phyloP scores from a whole-genome alignment of 2,888 invertebrate genomes.

The Ornithoptera priamus region DNA sequence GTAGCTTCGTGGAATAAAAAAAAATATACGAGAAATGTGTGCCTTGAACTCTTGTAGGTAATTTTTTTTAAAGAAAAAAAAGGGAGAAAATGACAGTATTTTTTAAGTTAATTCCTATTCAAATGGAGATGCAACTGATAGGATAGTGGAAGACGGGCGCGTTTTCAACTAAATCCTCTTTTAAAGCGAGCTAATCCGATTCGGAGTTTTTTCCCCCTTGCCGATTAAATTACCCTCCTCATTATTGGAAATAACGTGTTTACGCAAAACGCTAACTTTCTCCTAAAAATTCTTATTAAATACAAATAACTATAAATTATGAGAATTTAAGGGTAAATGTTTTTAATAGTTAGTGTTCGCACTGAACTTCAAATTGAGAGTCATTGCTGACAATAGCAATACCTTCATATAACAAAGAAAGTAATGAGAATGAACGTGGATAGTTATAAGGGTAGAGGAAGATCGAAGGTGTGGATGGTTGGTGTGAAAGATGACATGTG shows the following conservation, averaged over 20 bases:
- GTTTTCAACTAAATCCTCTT: slow-evolving; percentile 31
- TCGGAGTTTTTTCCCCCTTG: slow-evolving; percentile 34
- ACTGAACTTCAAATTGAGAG: background rate
- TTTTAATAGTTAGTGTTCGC: background rate
- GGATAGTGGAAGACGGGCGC: slow-evolving; percentile 25
- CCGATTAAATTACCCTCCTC: slow-evolving; percentile 35
- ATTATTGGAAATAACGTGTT: slow-evolving; percentile 31
- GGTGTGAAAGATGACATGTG: no score
- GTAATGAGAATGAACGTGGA: no score
- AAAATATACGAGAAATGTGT: slow-evolving; percentile 1
- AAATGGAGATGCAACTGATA: slow-evolving; percentile 31
- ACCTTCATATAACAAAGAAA: no score
- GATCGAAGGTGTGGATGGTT: no score
- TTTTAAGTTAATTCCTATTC: slow-evolving; percentile 25
- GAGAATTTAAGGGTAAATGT: background rate
- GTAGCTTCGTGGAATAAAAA: background rate
- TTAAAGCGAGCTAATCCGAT: slow-evolving; percentile 39
- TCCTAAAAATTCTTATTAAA: slow-evolving; percentile 9
- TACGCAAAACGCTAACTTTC: slow-evolving; percentile 16
- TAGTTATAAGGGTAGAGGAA: no score
- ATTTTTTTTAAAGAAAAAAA: slow-evolving; percentile 4
- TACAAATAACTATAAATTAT: background rate
- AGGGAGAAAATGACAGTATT: slow-evolving; percentile 3
- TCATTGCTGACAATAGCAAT: no score
- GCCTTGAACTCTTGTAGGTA: slow-evolving; percentile 17